Evolutionary conservation across 2,888 invertebrate genomes (phyloP).

Genomic region (Drosophila yooni): DNA sequence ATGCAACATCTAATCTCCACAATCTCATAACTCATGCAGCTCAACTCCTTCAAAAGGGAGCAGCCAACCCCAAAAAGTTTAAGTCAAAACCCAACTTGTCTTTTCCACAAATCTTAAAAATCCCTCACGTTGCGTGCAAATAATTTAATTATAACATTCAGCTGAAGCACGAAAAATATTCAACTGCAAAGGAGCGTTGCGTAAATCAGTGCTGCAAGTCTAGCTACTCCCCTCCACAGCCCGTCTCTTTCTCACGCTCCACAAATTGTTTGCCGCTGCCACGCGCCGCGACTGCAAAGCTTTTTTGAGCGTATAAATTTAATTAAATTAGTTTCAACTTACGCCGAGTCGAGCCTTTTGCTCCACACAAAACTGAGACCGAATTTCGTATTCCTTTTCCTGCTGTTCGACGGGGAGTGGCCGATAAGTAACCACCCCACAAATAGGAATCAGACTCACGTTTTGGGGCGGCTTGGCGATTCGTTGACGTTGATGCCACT

Average conservation of each 20-base stretch:
- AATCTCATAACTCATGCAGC: not conserved
- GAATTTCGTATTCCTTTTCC: conserved; percentile 34
- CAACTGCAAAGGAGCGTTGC: conserved; percentile 13
- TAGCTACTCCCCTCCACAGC: not conserved
- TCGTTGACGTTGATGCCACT: conserved; percentile 42
- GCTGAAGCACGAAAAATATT: conserved; percentile 21
- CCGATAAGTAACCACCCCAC: conserved; percentile 21
- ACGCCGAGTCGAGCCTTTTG: conserved; percentile 23
- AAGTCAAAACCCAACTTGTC: conserved; percentile 1
- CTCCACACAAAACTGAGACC: conserved; percentile 6
- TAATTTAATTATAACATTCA: conserved; percentile 57
- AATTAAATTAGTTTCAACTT: conserved; percentile 63
- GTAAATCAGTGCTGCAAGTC: conserved; percentile 41
- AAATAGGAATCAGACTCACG: conserved; percentile 10
- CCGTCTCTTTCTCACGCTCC: not conserved
- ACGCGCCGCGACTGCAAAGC: conserved; percentile 46
- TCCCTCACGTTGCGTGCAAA: conserved; percentile 41
- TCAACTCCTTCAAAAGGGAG: not conserved
- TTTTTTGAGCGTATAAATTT: conserved; percentile 62
- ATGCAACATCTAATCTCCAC: conserved; percentile 3
- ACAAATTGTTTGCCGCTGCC: conserved; percentile 18
- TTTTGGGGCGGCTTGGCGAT: conserved; percentile 16
- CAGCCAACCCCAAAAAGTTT: conserved; percentile 1
- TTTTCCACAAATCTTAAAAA: conserved; percentile 11
- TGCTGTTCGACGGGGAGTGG: conserved; percentile 5